Conservation (phyloP, 2,888 invertebrate species). For the Melanostoma mellinum region DNA sequence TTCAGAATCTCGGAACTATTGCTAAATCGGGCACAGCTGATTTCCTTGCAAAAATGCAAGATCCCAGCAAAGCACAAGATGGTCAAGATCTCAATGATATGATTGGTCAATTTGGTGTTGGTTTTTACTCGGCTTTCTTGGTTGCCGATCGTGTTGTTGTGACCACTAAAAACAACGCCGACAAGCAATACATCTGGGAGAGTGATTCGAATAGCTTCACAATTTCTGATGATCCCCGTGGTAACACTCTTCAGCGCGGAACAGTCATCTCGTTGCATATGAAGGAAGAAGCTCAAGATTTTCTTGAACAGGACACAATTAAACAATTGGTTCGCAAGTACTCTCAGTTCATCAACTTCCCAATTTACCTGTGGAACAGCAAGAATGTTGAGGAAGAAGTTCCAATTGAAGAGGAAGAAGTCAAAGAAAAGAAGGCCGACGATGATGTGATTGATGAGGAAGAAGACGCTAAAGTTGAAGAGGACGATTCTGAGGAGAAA, state of each 20-base stretch:
- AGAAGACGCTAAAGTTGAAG: slow-evolving; percentile 85
- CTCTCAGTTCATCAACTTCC: slow-evolving; percentile 99
- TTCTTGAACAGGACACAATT: slow-evolving; percentile 95
- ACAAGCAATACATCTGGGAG: slow-evolving; percentile 98
- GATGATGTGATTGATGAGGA: slow-evolving; percentile 84
- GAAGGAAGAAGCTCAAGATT: slow-evolving; percentile 98
- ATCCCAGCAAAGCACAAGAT: slow-evolving; percentile 81
- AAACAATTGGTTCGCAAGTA: slow-evolving; percentile 97
- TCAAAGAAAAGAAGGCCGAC: slow-evolving; percentile 82
- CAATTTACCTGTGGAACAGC: slow-evolving; percentile 96
- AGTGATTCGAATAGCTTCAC: slow-evolving; percentile 96
- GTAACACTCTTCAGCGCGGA: slow-evolving; percentile 94
- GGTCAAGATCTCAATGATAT: slow-evolving; percentile 95
- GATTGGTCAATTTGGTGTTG: slow-evolving; percentile 99
- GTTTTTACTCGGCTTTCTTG: slow-evolving; percentile 98
- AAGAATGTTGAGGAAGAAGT: slow-evolving; percentile 90
- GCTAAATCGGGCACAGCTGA: slow-evolving; percentile 99
- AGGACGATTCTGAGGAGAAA: slow-evolving; percentile 84
- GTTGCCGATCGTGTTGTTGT: slow-evolving; percentile 98
- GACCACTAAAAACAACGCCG: slow-evolving; percentile 96
- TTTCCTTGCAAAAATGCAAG: slow-evolving; percentile 95
- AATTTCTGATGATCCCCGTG: slow-evolving; percentile 96
- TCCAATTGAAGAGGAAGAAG: slow-evolving; percentile 84
- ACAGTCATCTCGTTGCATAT: slow-evolving; percentile 92
- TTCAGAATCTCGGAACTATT: slow-evolving; percentile 98